Evolutionary conservation across 2,797 vertebrate genomes (phyloP), one percentile per base, ranked within the genome.

Genomic region (Mus caroli): DNA sequence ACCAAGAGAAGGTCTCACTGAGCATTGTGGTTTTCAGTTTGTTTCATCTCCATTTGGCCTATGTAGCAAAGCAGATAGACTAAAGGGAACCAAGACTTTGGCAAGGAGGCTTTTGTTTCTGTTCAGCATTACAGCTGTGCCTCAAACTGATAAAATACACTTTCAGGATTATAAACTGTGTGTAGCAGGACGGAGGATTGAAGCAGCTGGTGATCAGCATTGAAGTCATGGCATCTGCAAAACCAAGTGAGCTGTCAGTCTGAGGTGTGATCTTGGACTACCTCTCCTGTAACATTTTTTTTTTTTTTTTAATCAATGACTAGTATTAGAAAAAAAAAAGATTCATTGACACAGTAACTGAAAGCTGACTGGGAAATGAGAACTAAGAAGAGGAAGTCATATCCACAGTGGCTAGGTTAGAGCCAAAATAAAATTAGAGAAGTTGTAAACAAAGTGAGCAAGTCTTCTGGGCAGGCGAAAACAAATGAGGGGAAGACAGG

Each of bases 301-400:
- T 54, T 54, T 54, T 54, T 15, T 54, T 88, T 88, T 97, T n/a
- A n/a, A 96, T 96, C 96, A 97, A 94, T 98, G 97, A 97, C 96
- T 97, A 94, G 92, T 89, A 96, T 60, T 91, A 88, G 93, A 83
- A 94, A 88, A 86, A 88, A 86, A 90, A 56, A 54, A 31, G 34
- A 95, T 67, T 95, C 96, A 96, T 96, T 95, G 92, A 96, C 93
- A 96, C 37, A 96, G 93, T 64, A 97, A 91, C 91, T 9, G 86
- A 97, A 96, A 94, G 78, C 62, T 64, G 91, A 24, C 34, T 92
- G 90, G 95, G 97, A 97, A 98, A 95, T 80, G 95, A 97, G 97
- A 97, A 97, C 88, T 92, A 77, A 97, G 75, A 96, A 96, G 95
- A 96, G 97, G 97, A 98, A 98, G 96, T 96, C 73, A 95, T 90